Evolutionary conservation across 2,113 vertebrate genomes (phyloP).

Genomic region (Oostethus manadensis): DNA sequence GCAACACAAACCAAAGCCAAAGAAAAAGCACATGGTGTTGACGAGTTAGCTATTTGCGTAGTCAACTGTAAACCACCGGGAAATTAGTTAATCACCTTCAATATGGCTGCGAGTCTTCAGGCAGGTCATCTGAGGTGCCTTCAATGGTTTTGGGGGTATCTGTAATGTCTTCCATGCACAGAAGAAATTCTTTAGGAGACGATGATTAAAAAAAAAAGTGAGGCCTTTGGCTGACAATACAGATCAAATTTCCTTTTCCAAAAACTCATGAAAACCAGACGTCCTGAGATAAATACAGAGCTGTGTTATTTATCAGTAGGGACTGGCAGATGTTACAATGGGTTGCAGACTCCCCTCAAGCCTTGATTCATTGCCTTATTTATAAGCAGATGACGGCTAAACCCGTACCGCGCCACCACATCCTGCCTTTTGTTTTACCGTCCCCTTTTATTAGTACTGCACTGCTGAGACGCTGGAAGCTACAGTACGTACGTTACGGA

Average conservation of each 20-base stretch:
- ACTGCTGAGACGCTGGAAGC: background rate
- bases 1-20: no score
- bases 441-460: slow-evolving; percentile 36
- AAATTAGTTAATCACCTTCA: no score
- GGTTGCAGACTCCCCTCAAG: slow-evolving; percentile 29
- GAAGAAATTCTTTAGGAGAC: no score
- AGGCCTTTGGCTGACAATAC: slow-evolving; percentile 42
- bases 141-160: no score
- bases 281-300: slow-evolving; percentile 56
- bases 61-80: no score
- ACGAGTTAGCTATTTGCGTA: no score
- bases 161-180: no score
- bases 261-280: slow-evolving; percentile 72
- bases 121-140: no score
- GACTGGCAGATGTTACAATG: slow-evolving; percentile 37
- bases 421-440: slow-evolving; percentile 41
- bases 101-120: no score
- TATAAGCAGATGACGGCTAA: slow-evolving; percentile 20
- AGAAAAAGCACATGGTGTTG: no score
- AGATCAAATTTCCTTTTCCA: slow-evolving; percentile 68
- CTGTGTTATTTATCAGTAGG: slow-evolving; percentile 58
- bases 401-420: slow-evolving; percentile 16
- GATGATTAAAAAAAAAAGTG: background rate
- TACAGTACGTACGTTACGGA: no score
- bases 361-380: slow-evolving; percentile 18